A percentile compares a stretch with the other conserved stretches of the same genome.
Evolutionary conservation across 2,888 invertebrate genomes (phyloP).

Genomic region (Macrophya annulata): DNA sequence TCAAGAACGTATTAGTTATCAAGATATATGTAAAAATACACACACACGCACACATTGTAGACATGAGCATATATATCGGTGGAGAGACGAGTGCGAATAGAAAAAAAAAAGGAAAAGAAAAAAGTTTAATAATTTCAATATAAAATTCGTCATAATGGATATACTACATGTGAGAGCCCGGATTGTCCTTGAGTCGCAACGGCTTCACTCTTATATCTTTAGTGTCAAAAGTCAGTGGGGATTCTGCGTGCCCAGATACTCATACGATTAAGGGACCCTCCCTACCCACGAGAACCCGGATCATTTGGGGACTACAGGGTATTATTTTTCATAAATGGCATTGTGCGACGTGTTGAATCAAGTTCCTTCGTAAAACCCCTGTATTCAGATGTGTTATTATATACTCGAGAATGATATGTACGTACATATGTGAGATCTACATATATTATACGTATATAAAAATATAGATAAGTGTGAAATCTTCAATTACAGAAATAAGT

Average conservation of each 20-base stretch:
- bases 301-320: not conserved
- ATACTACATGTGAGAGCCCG: slow-evolving; percentile 20
- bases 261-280: slow-evolving; percentile 33
- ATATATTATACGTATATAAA: not conserved
- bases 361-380: slow-evolving; percentile 19
- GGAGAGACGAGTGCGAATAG: not conserved
- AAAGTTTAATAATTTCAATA: not conserved
- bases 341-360: slow-evolving; percentile 25
- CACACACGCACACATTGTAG: no score
- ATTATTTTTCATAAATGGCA: slow-evolving; percentile 16
- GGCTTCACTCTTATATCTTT: not conserved
- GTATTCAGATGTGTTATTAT: slow-evolving; percentile 1
- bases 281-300: not conserved
- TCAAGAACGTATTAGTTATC: slow-evolving; percentile 3
- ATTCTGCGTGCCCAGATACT: not conserved
- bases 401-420: not conserved
- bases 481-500: not conserved
- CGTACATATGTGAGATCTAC: not conserved
- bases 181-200: slow-evolving; percentile 39
- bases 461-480: not conserved
- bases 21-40: not conserved
- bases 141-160: slow-evolving; percentile 25
- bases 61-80: not conserved
- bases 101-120: not conserved
- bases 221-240: slow-evolving; percentile 45